Conservation (phyloP, 2,888 invertebrate species). For the Drosophila emarginata region DNA sequence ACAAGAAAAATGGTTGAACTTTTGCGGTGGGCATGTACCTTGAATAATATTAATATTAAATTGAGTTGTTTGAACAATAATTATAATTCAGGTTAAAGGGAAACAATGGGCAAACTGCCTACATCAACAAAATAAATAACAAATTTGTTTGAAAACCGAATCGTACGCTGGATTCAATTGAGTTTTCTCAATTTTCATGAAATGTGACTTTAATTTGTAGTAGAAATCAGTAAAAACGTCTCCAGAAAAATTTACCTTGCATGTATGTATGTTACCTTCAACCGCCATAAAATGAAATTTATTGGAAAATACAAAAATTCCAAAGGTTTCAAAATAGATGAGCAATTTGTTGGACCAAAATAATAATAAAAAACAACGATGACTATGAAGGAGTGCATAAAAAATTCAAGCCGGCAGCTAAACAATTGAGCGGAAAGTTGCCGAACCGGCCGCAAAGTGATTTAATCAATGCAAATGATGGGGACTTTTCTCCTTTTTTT, state of each 20-base stretch:
- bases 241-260: neutral
- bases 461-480: slow-evolving; percentile 76
- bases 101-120: neutral
- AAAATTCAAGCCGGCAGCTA: slow-evolving; percentile 34
- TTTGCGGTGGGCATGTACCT: neutral
- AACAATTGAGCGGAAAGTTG: slow-evolving; percentile 63
- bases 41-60: neutral
- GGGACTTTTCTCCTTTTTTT: slow-evolving; percentile 11
- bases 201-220: neutral
- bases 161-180: neutral
- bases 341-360: slow-evolving; percentile 35
- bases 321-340: slow-evolving; percentile 11
- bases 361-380: slow-evolving; percentile 10
- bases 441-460: slow-evolving; percentile 68
- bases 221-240: neutral
- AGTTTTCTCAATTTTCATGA: neutral
- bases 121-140: neutral
- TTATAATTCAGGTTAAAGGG: neutral
- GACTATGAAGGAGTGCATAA: slow-evolving; percentile 33
- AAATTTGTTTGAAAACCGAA: neutral
- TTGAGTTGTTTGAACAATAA: slow-evolving; percentile 1
- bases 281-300: slow-evolving; percentile 30
- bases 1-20: slow-evolving; percentile 11
- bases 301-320: slow-evolving; percentile 37
- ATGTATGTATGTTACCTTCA: neutral